Evolutionary conservation across 2,888 invertebrate genomes (phyloP).

Genomic region (Cyclophora punctaria): DNA sequence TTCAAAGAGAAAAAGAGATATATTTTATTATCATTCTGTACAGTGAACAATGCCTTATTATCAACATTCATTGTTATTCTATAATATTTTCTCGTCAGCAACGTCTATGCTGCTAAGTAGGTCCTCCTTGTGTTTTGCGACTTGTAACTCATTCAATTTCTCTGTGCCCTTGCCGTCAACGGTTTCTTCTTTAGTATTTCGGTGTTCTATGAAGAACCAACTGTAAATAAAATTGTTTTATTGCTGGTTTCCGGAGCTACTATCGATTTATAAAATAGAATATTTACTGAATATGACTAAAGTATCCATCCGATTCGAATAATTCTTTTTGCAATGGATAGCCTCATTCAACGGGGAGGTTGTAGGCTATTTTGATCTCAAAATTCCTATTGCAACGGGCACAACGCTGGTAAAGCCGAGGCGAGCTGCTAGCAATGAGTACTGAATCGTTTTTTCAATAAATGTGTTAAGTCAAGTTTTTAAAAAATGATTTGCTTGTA

Average conservation of each 20-base stretch:
- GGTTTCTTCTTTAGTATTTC: constrained; percentile 12
- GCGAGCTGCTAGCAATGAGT: too few relatives aligned
- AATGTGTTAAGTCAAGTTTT: background rate
- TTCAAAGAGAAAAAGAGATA: too few relatives aligned
- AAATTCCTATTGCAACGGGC: too few relatives aligned
- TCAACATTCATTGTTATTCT: constrained; percentile 1
- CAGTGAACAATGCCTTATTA: too few relatives aligned
- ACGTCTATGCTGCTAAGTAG: constrained; percentile 34
- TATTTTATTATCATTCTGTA: too few relatives aligned
- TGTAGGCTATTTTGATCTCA: too few relatives aligned
- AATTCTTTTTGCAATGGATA: too few relatives aligned
- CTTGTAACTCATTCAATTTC: constrained; percentile 8
- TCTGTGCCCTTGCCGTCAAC: constrained; percentile 7
- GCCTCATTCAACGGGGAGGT: too few relatives aligned
- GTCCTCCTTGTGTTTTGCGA: constrained; percentile 17
- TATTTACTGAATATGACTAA: too few relatives aligned
- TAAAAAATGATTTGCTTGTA: background rate
- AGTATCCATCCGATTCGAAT: too few relatives aligned
- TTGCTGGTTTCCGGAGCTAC: background rate
- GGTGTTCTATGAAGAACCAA: constrained; percentile 47
- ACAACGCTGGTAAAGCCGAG: too few relatives aligned
- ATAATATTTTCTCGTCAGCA: constrained; percentile 28
- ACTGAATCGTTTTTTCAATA: background rate
- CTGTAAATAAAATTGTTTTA: constrained; percentile 20
- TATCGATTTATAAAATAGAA: background rate